Percentiles rank a stretch among this genome's conserved stretches.
Evolutionary conservation across 2,888 invertebrate species (phyloP).

Genomic region (Drosophila incognita): DNA sequence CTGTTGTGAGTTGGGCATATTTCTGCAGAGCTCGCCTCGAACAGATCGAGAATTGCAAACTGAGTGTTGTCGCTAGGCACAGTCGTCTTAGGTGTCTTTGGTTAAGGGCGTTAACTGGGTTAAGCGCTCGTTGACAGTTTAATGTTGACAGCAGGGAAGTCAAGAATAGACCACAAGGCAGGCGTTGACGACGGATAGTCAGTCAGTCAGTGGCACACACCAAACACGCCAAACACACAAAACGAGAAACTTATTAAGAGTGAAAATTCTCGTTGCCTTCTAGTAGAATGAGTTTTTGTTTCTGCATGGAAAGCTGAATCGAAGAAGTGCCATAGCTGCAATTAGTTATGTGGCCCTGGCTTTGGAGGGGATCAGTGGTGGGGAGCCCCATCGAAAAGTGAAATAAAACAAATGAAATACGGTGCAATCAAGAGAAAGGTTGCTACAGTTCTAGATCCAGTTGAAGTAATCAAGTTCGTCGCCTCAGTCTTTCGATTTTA

Average conservation of each 20-base stretch:
- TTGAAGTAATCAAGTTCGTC: slow-evolving; percentile 42
- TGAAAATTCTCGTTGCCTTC: slow-evolving; percentile 65
- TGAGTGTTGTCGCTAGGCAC: slow-evolving; percentile 3
- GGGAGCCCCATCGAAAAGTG: slow-evolving; percentile 54
- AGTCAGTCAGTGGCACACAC: slow-evolving; percentile 76
- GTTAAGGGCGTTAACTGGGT: slow-evolving; percentile 77
- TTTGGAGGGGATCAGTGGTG: slow-evolving; percentile 12
- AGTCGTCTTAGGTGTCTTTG: slow-evolving; percentile 38
- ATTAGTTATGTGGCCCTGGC: slow-evolving; percentile 52
- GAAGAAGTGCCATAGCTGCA: slow-evolving; percentile 50
- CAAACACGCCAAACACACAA: slow-evolving; percentile 8
- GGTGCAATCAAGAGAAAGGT: slow-evolving; percentile 56
- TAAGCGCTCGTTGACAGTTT: slow-evolving; percentile 77
- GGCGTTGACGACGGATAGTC: slow-evolving; percentile 48
- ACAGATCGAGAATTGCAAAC: slow-evolving; percentile 46
- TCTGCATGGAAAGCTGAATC: slow-evolving; percentile 63
- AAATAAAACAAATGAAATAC: slow-evolving; percentile 64
- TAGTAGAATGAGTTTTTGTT: slow-evolving; percentile 60
- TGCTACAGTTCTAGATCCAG: slow-evolving; percentile 44
- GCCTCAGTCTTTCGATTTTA: slow-evolving; percentile 39
- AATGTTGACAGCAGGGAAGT: slow-evolving; percentile 56
- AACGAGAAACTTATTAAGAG: slow-evolving; percentile 78
- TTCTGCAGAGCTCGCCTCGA: slow-evolving; percentile 48
- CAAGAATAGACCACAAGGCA: slow-evolving; percentile 43
- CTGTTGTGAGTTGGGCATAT: slow-evolving; percentile 16